Percentiles rank a stretch among this genome's conserved stretches.
Evolutionary conservation across 2,888 invertebrate species (phyloP).

Genomic region (Phortica okadai): DNA sequence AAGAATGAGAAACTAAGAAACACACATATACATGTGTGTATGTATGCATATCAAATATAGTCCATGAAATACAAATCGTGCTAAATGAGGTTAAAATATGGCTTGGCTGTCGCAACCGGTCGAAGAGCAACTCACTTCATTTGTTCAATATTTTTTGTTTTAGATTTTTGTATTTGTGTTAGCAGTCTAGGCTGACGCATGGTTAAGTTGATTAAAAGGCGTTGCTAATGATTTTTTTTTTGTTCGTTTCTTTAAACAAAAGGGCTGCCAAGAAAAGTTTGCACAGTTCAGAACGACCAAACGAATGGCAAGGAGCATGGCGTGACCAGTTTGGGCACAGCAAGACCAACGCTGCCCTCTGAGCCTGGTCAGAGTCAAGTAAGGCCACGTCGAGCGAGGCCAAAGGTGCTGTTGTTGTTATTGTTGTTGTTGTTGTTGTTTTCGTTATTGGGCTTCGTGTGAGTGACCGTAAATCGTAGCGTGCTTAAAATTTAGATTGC

Average conservation of each 20-base stretch:
- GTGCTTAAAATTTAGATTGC: constrained; percentile 16
- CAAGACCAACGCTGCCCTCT: too few relatives aligned
- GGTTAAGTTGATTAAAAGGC: constrained; percentile 63
- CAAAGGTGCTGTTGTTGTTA: too few relatives aligned
- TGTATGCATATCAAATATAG: too few relatives aligned
- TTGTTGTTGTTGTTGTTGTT: too few relatives aligned
- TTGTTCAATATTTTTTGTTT: neutral
- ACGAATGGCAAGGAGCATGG: too few relatives aligned
- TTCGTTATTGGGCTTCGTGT: constrained; percentile 39
- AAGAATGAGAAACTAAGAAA: neutral
- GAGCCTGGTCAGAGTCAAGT: too few relatives aligned
- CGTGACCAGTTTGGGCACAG: too few relatives aligned
- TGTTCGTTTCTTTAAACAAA: neutral
- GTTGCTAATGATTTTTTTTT: constrained; percentile 59
- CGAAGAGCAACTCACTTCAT: neutral
- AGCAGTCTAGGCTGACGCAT: constrained; percentile 38
- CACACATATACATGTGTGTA: neutral
- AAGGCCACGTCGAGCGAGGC: too few relatives aligned
- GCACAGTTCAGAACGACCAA: too few relatives aligned
- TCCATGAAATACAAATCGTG: neutral
- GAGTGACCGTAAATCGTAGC: constrained; percentile 45
- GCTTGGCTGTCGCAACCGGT: neutral
- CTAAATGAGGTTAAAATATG: constrained; percentile 9
- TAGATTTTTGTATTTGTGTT: constrained; percentile 8
- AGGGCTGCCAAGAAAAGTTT: constrained; percentile 13